These are phyloP conservation scores for Pterostichus niger DNA, from an alignment of 2,888 invertebrate species.

Conservation along the genomic window DNA sequence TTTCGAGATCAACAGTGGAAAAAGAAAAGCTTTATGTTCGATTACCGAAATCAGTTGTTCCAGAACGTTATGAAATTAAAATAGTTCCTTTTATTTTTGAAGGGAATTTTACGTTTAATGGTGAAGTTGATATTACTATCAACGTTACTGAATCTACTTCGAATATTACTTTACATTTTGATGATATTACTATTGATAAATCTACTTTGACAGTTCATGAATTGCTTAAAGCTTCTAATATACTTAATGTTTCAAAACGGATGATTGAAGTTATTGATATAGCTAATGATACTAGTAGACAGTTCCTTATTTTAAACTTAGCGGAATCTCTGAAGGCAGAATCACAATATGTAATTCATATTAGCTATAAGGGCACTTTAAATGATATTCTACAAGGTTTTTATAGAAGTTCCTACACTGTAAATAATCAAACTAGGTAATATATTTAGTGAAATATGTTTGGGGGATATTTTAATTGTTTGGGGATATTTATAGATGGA, in stretches of 20 bases:
- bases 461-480: neutral
- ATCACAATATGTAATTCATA: conserved; percentile 83
- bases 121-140: conserved; percentile 83
- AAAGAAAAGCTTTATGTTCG: conserved; percentile 82
- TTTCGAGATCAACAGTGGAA: conserved; percentile 70
- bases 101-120: conserved; percentile 89
- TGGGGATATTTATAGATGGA: conserved; percentile 82
- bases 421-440: conserved; percentile 85
- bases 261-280: conserved; percentile 69
- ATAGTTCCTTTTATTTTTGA: conserved; percentile 86
- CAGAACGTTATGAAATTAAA: conserved; percentile 84
- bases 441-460: neutral
- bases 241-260: conserved; percentile 54
- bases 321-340: conserved; percentile 80
- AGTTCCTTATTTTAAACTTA: conserved; percentile 85
- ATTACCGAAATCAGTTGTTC: conserved; percentile 84
- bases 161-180: conserved; percentile 87
- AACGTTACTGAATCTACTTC: conserved; percentile 81
- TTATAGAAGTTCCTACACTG: conserved; percentile 89
- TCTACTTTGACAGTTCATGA: conserved; percentile 69
- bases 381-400: conserved; percentile 89
- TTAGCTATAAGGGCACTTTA: conserved; percentile 86
- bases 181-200: conserved; percentile 83
- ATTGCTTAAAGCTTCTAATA: conserved; percentile 45
- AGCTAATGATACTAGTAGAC: conserved; percentile 81